Evolutionary conservation across 2,113 vertebrate species (phyloP).

Genomic region (Forbesichthys papilliferus): DNA sequence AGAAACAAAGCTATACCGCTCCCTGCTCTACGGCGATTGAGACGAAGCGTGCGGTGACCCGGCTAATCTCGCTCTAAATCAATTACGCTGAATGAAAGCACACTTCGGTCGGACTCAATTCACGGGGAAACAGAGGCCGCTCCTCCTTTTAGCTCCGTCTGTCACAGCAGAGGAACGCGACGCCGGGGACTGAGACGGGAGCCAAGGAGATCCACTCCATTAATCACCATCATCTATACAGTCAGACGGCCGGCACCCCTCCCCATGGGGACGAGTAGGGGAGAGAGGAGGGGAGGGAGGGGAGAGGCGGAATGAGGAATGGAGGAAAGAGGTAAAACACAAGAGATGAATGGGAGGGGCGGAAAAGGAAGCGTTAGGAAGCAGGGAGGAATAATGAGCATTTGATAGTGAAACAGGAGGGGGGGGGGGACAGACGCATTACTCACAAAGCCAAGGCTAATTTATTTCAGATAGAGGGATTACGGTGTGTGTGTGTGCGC

Average conservation of each 20-base stretch:
- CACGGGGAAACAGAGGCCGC: background rate
- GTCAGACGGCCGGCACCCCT: slow-evolving; percentile 32
- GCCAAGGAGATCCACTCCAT: slow-evolving; percentile 60
- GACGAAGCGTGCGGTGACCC: background rate
- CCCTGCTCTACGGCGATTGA: background rate
- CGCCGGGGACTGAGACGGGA: background rate
- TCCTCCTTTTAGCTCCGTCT: no score
- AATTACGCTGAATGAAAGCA: background rate
- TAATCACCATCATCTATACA: slow-evolving; percentile 62
- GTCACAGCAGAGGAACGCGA: no score
- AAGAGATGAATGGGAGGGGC: slow-evolving; percentile 44
- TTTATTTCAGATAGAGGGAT: slow-evolving; percentile 39
- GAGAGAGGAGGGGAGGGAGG: background rate
- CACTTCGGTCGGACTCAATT: no score
- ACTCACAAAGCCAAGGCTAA: slow-evolving; percentile 51
- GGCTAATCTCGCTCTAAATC: background rate
- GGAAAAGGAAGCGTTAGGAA: slow-evolving; percentile 28
- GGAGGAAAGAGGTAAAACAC: slow-evolving; percentile 10
- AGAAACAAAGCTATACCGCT: background rate
- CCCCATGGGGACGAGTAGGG: slow-evolving; percentile 9
- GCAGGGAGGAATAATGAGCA: slow-evolving; percentile 40
- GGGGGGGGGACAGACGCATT: slow-evolving; percentile 34
- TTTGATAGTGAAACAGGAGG: slow-evolving; percentile 13
- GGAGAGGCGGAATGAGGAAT: background rate
- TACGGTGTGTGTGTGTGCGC: background rate